Percentiles rank a stretch among this genome's conserved stretches.
Evolutionary conservation across 2,888 invertebrate genomes (phyloP).

Genomic region (Oeneis ivallda): DNA sequence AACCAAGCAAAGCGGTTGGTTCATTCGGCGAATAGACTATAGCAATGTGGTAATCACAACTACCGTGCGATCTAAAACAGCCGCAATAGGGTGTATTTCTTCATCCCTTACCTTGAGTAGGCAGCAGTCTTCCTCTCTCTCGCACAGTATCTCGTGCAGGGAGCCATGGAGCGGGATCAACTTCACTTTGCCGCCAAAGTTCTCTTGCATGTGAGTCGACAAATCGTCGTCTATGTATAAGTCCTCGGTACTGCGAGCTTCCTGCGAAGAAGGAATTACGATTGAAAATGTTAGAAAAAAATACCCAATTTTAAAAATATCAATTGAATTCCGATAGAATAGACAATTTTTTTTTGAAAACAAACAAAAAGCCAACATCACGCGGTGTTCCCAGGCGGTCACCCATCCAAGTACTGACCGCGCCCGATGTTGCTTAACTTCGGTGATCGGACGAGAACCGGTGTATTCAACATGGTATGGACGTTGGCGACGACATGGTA

Average conservation of each 20-base stretch:
- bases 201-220: conserved; percentile 72
- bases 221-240: conserved; percentile 81
- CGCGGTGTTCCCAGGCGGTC: conserved; percentile 60
- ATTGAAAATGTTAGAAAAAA: background rate
- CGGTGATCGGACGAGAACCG: conserved; percentile 78
- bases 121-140: conserved; percentile 74
- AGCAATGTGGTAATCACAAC: too few relatives aligned
- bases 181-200: conserved; percentile 70
- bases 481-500: background rate
- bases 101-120: conserved; percentile 73
- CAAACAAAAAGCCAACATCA: conserved; percentile 51
- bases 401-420: conserved; percentile 75
- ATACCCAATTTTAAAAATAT: background rate
- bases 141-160: conserved; percentile 74
- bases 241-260: conserved; percentile 80
- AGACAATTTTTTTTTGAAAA: background rate
- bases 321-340: too few relatives aligned
- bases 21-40: too few relatives aligned
- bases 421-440: conserved; percentile 76
- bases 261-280: conserved; percentile 51
- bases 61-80: too few relatives aligned
- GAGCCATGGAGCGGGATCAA: conserved; percentile 73
- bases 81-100: too few relatives aligned
- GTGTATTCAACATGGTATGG: conserved; percentile 13
- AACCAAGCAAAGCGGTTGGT: too few relatives aligned